Conservation (phyloP, 1,140 invertebrate species). For the Drosophila sp. region DNA sequence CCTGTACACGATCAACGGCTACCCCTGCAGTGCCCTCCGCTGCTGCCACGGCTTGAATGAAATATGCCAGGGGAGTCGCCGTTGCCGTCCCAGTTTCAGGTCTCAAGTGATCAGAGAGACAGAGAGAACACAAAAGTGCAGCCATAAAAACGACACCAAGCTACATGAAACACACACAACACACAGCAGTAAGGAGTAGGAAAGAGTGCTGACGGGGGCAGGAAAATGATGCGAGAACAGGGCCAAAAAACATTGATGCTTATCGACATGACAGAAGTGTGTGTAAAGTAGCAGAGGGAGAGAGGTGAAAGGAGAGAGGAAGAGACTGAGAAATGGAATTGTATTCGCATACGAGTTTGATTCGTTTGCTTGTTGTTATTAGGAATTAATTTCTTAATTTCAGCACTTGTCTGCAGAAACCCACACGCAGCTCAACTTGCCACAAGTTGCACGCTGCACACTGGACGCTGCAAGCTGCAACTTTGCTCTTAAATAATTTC, state of each 20-base stretch:
- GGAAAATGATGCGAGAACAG: conserved; percentile 57
- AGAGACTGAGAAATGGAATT: conserved; percentile 10
- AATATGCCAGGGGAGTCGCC: conserved; percentile 64
- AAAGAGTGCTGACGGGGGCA: conserved; percentile 23
- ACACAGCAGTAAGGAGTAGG: conserved; percentile 26
- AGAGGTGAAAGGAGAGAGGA: neutral
- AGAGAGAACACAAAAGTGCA: conserved; percentile 79
- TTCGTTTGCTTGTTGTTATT: conserved; percentile 50
- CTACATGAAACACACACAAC: conserved; percentile 53
- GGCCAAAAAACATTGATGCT: conserved; percentile 80
- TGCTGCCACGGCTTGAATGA: conserved; percentile 53
- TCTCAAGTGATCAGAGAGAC: conserved; percentile 24
- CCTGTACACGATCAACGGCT: conserved; percentile 39
- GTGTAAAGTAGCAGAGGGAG: neutral
- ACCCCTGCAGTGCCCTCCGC: conserved; percentile 3
- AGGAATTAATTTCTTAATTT: conserved; percentile 77
- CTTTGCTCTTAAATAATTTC: conserved; percentile 78
- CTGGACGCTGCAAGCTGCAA: conserved; percentile 27
- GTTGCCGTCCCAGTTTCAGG: conserved; percentile 24
- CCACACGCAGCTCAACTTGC: conserved; percentile 12
- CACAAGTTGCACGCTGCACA: conserved; percentile 8
- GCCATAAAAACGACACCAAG: conserved; percentile 82
- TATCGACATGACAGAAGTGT: conserved; percentile 81
- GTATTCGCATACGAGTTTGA: conserved; percentile 14
- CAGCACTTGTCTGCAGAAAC: conserved; percentile 38